A percentile compares a stretch with the other conserved stretches of the same genome.
phyloP scores from a whole-genome alignment of 1,140 invertebrate species.

The Listronotus bonariensis region DNA sequence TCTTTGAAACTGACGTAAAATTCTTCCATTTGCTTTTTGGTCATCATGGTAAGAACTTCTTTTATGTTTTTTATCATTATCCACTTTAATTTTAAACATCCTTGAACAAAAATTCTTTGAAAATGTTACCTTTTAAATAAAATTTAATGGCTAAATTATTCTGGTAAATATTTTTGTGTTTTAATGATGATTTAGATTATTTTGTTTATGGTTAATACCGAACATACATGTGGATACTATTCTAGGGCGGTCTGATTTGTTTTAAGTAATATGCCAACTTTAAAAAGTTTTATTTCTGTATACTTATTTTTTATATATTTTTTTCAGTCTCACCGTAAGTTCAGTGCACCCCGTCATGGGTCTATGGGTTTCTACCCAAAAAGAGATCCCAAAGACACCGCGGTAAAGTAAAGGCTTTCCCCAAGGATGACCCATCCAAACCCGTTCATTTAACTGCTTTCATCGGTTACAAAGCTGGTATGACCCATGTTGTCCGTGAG shows the following conservation, averaged over 20 bases:
- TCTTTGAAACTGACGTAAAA: not conserved
- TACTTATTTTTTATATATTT: too few relatives aligned
- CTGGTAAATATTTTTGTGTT: constrained; percentile 34
- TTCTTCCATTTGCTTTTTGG: constrained; percentile 41
- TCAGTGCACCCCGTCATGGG: constrained; percentile 98
- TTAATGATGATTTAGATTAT: constrained; percentile 57
- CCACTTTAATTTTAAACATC: constrained; percentile 25
- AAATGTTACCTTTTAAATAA: not conserved
- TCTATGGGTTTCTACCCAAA: constrained; percentile 99
- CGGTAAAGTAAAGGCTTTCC: constrained; percentile 99
- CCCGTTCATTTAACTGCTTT: constrained; percentile 98
- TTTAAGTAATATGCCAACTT: constrained; percentile 14
- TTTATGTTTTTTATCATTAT: constrained; percentile 3
- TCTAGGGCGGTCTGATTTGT: constrained; percentile 62
- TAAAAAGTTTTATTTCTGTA: not conserved
- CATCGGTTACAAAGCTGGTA: constrained; percentile 98
- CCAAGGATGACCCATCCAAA: constrained; percentile 95
- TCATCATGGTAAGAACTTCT: constrained; percentile 39
- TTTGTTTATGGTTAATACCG: constrained; percentile 57
- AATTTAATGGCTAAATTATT: not conserved
- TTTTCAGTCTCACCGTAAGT: constrained; percentile 93
- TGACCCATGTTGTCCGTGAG: constrained; percentile 99
- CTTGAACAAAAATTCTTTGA: constrained; percentile 27
- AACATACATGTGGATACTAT: constrained; percentile 56
- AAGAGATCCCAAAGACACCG: constrained; percentile 93